phyloP scores from a whole-genome alignment of 2,797 vertebrate genomes.

The Leptoclinus maculatus region DNA sequence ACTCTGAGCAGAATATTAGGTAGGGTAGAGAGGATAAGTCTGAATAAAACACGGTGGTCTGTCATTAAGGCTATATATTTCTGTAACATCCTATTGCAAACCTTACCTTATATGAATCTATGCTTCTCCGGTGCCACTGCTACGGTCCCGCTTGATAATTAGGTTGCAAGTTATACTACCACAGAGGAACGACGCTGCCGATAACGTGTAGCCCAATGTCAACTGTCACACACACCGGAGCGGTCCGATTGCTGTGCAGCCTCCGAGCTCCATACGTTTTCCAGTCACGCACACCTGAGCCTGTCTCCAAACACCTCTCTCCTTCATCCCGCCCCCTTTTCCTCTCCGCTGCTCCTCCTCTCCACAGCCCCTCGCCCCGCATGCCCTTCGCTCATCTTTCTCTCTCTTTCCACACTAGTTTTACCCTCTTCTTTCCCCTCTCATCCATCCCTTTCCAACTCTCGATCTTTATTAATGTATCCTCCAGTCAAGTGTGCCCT shows the following conservation, averaged over 20 bases:
- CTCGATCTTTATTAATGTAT: neutral
- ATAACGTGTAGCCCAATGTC: constrained; percentile 44
- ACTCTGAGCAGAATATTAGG: constrained; percentile 17
- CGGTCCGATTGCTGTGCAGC: constrained; percentile 48
- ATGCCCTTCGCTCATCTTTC: neutral
- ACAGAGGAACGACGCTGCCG: constrained; percentile 4
- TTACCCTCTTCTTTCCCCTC: neutral
- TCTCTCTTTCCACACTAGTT: neutral
- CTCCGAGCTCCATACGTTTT: constrained; percentile 75
- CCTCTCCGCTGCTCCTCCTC: neutral
- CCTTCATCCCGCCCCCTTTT: constrained; percentile 51
- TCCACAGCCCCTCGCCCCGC: constrained; percentile 29
- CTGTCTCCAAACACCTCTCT: constrained; percentile 70
- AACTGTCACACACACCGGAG: constrained; percentile 51
- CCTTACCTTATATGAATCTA: constrained; percentile 60
- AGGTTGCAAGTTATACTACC: constrained; percentile 39
- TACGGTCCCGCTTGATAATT: constrained; percentile 40
- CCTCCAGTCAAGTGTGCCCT: neutral
- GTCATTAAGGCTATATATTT: neutral
- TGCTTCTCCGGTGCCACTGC: constrained; percentile 1
- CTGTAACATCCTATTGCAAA: neutral
- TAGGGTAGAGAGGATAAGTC: neutral
- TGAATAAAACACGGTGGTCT: neutral
- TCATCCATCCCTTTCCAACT: neutral
- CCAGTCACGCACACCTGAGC: constrained; percentile 84